phyloP scores from a whole-genome alignment of 2,113 vertebrate genomes.

The Danio rerio region DNA sequence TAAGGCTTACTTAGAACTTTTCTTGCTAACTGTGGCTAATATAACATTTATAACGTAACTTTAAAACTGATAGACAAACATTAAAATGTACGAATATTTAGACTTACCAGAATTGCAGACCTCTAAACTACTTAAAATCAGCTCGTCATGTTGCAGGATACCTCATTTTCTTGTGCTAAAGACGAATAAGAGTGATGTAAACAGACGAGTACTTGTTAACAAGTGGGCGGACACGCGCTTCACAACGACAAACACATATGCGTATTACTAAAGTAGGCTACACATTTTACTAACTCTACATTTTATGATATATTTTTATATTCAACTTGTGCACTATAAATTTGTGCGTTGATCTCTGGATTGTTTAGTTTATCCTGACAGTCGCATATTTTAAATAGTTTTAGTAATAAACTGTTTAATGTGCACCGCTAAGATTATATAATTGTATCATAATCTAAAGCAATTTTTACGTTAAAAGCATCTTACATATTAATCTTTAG shows the following conservation, averaged over 20 bases:
- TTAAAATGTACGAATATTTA: background rate
- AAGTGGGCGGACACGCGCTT: conserved; percentile 3
- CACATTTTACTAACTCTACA: background rate
- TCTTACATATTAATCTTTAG: too few relatives aligned
- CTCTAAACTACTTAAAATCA: conserved; percentile 13
- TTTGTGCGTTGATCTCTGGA: background rate
- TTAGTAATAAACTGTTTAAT: background rate
- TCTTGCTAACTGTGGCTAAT: conserved; percentile 45
- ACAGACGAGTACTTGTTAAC: background rate
- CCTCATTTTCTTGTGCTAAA: background rate
- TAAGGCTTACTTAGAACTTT: background rate
- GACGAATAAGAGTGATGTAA: background rate
- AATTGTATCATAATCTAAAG: too few relatives aligned
- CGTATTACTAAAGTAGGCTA: background rate
- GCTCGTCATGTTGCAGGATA: background rate
- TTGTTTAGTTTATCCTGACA: background rate
- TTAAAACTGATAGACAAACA: too few relatives aligned
- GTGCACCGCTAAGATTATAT: too few relatives aligned
- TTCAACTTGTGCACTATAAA: background rate
- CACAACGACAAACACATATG: background rate
- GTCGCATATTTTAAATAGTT: background rate
- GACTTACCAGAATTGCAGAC: conserved; percentile 23
- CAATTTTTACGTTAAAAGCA: too few relatives aligned
- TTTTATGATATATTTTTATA: too few relatives aligned
- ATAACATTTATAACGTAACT: background rate